Percentiles rank a stretch among this genome's conserved stretches.
Evolutionary conservation across 2,888 invertebrate genomes (phyloP).

Genomic region (Dicyrtomina minuta): DNA sequence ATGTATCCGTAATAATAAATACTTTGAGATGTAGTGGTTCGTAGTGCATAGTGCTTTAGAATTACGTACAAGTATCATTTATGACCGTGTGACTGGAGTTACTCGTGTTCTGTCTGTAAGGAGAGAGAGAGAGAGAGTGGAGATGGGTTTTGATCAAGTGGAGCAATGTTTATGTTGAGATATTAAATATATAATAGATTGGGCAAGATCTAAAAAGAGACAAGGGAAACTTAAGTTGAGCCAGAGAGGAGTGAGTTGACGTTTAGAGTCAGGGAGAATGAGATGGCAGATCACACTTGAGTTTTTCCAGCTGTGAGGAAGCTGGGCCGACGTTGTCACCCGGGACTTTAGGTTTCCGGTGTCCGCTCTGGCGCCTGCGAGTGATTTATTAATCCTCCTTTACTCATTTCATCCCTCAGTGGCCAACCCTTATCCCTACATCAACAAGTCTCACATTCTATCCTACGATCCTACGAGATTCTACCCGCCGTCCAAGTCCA

Average conservation of each 20-base stretch:
- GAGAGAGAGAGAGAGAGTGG: background rate
- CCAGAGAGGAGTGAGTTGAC: conserved; percentile 5
- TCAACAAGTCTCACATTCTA: conserved; percentile 47
- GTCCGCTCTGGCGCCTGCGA: conserved; percentile 52
- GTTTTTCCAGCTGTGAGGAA: conserved; percentile 54
- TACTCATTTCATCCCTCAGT: conserved; percentile 47
- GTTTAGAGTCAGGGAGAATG: conserved; percentile 17
- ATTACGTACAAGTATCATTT: too few relatives aligned
- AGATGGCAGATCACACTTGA: conserved; percentile 37
- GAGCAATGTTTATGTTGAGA: background rate
- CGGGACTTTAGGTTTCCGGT: conserved; percentile 54
- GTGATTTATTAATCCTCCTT: conserved; percentile 53
- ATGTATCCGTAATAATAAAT: too few relatives aligned
- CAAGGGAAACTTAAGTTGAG: conserved; percentile 19
- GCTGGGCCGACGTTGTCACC: conserved; percentile 52
- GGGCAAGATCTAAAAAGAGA: conserved; percentile 8
- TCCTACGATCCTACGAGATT: background rate
- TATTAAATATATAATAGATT: conserved; percentile 19
- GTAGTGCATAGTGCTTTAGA: too few relatives aligned
- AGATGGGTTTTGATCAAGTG: background rate
- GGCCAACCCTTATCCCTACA: conserved; percentile 48
- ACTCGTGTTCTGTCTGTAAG: too few relatives aligned
- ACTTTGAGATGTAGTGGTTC: too few relatives aligned
- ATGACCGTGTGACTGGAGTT: too few relatives aligned
- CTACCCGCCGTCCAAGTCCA: conserved; percentile 3